Base-by-base conservation (phyloP, 1,140 invertebrate species). In the Sycophaga agraensis region DNA sequence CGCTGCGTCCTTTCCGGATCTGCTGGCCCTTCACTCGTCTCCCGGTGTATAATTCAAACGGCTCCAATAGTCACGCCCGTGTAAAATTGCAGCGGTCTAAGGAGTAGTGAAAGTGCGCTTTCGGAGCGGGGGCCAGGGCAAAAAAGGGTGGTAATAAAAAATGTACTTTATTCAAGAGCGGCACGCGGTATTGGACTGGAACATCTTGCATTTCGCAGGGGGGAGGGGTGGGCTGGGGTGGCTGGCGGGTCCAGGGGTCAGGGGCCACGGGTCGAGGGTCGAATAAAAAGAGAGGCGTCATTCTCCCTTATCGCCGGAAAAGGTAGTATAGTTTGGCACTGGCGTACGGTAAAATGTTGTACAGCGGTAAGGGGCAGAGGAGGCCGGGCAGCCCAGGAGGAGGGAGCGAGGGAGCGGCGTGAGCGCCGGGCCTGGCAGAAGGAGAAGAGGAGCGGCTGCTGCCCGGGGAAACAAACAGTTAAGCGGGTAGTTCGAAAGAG, bases 381-480 rank as follows among this genome's bases (percentile, higher is more conserved):
- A n/a, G 7, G 22, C 7, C 34, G 35, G 35, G 22, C 16, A 19
- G 17, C 9, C 4, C 24, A 16, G 11, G 16, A 14, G 24, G 37
- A 43, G 31, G 22, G 28, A 31, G 11, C 28, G 28, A 31, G 28
- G 28, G 28, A 31, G 19, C 19, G n/a, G 48, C 17, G 28, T n/a
- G 48, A 16, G n/a, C 28, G 28, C 12, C 5, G 40, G 4, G 37
- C 6, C 37, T n/a, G 9, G n/a, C 14, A 6, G 40, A n/a, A 21
- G 5, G 40, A 21, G 40, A 17, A 16, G 21, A 31, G 19, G 26
- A 49, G 26, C 28, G 21, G 43, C 43, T 46, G 14, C 43, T 46
- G 14, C 43, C 21, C 54, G 40, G n/a, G 54, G 54, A 56, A 54
- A 60, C 37, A 59, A 59, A 51, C 49, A 46, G 49, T 54, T 54